Base-by-base conservation (phyloP, 1,140 invertebrate genomes). In the roundworm (Caenorhabditis elegans) region DNA sequence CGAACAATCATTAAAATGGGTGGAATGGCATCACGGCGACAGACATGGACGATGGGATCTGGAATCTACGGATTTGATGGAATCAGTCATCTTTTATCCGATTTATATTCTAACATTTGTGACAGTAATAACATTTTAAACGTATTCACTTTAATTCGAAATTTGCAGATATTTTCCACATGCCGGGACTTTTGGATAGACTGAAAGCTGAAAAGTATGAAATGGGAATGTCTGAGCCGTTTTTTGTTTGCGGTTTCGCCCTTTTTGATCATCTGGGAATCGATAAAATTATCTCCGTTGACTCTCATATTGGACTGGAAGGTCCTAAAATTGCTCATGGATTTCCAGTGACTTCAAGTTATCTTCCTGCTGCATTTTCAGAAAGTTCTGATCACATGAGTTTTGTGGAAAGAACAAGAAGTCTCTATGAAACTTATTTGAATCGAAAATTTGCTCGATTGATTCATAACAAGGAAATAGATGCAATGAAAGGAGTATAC, bases 201-300 rank as follows among this genome's bases (percentile, higher is more conserved):
- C n/a, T 60, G 10, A 60, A 60, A 60, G 34, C 1, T 28, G 53
- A 60, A 34, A 31, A 34, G 5, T 60, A 60, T 28, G 53, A 60
- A 60, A 60, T 60, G 31, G 53, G 53, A 4, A 26, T 60, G 26
- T 60, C 53, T 15, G 53, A 60, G 34, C 53, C 53, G 28, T 60
- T 60, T 17, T 60, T 60, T 17, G 53, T 60, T 60, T 60, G 53
- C n/a, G 53, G 53, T 34, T 60, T 60, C n/a, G 53, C 53, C 31
- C 53, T 60, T 60, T 60, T 60, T 60, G 53, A 60, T 60, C 53
- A 60, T 34, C 26, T 60, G 3, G 53, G 53, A 60, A 60, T 60
- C 28, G n/a, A 60, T 3, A 60, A 60, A 60, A 60, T 60, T 6
- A 17, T 60, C 15, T 60, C 53, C 15, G 34, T 60, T 17, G 53